Conservation (phyloP, 2,888 invertebrate species). For the Lumbricus terrestris region DNA sequence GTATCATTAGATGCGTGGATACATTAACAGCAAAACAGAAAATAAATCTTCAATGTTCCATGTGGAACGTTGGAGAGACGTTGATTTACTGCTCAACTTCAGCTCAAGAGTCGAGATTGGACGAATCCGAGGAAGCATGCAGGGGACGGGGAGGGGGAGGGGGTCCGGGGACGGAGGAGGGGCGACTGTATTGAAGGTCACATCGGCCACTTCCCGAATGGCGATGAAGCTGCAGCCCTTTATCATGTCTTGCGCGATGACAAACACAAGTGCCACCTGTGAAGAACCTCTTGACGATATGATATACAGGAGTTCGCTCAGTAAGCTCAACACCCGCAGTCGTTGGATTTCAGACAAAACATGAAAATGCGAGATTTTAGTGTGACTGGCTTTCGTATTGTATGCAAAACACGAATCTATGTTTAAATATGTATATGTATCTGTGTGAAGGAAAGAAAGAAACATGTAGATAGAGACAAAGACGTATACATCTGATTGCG, state of each 20-base stretch:
- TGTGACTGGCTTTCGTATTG: not conserved
- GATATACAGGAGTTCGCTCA: not conserved
- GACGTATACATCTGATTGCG: not conserved
- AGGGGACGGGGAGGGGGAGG: too few species aligned
- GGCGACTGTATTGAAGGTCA: not conserved
- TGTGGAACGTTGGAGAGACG: not conserved
- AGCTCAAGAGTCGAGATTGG: not conserved
- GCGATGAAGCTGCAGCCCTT: not conserved
- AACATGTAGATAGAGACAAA: too few species aligned
- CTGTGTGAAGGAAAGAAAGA: not conserved
- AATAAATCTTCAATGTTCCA: not conserved
- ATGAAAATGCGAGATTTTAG: not conserved
- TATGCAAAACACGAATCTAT: not conserved
- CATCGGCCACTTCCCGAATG: not conserved
- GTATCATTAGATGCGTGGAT: not conserved
- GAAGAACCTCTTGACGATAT: not conserved
- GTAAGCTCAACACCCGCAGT: not conserved
- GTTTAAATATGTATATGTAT: too few species aligned
- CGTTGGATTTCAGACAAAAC: not conserved
- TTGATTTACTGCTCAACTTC: not conserved
- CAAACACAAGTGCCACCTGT: not conserved
- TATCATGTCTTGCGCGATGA: not conserved
- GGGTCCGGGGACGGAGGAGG: not conserved
- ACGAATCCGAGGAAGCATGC: too few species aligned
- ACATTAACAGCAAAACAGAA: not conserved